Evolutionary conservation across 2,797 vertebrate species (phyloP), one percentile per base, ranked within the genome.

Genomic region (Eurystomus glaucurus): DNA sequence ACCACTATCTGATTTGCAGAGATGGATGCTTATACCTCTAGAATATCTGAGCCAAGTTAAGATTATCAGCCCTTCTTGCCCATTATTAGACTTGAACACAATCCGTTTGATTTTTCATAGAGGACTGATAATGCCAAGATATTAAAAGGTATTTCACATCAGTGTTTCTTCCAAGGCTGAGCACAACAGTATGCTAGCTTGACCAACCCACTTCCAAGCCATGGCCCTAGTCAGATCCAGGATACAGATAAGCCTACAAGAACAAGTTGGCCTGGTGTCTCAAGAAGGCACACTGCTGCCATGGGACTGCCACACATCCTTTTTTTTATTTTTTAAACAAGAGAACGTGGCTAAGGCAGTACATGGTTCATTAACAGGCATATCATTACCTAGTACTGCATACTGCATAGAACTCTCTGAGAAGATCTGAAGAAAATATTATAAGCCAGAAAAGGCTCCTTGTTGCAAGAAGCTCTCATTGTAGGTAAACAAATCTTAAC

Each of bases 271-370:
- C n/a, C 52, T n/a, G 28, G 60, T 80, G 62, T 13, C 68, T 69
- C 11, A 3, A 64, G n/a, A 68, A 37, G 33, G 23, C 19, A 6
- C 14, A 20, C n/a, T 26, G 43, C 55, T 89, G 72, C 33, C 28
- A 6, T 0, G 0, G 43, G 35, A 62, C 64, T n/a, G 51, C 10
- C 11, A 6, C 41, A 43, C 13, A 12, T 14, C 41, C 41, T 12
- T 43, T 43, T 43, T 43, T 43, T 16, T 43, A 14, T 43, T 43
- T 43, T 43, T 13, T 43, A 60, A 60, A 35, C 25, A 70, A 21
- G 18, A 61, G 25, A 76, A 52, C 3, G 2, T 14, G 6, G 6
- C 14, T 76, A 52, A 64, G 35, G 62, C 84, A 7, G 4, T 19
- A 45, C 9, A 6, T 21, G 12, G 12, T 21, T 81, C 66, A 74